Percentiles rank a stretch among this genome's conserved stretches.
These are phyloP conservation scores for Campylomormyrus tamandua DNA, from an alignment of 2,113 vertebrate genomes.

Conservation along the genomic window DNA sequence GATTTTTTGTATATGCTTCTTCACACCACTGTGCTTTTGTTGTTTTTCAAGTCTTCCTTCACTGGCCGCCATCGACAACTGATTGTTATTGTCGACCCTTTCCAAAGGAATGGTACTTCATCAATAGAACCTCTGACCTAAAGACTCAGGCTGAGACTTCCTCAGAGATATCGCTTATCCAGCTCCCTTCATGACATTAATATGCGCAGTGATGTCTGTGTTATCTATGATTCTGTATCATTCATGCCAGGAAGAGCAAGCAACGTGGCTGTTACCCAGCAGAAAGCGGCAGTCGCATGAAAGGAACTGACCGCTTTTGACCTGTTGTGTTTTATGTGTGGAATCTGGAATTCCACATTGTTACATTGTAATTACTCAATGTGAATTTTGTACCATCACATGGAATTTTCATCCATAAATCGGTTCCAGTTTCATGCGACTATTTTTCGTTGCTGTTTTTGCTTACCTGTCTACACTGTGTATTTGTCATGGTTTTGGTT, in stretches of 20 bases:
- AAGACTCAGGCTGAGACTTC: background rate
- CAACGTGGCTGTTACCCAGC: background rate
- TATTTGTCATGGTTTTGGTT: background rate
- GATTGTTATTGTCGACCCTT: background rate
- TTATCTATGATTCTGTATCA: background rate
- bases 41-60: background rate
- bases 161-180: background rate
- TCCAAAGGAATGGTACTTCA: background rate
- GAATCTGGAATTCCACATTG: background rate
- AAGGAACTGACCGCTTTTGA: background rate
- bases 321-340: background rate
- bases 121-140: background rate
- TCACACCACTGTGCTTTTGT: background rate
- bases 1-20: background rate
- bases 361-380: background rate
- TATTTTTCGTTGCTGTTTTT: background rate
- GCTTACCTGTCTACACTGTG: background rate
- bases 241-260: background rate
- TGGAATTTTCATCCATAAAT: background rate
- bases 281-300: background rate
- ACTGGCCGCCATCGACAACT: background rate
- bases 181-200: background rate
- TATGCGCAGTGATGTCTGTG: background rate
- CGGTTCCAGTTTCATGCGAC: background rate
- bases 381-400: background rate